Base-by-base conservation (phyloP, 2,888 invertebrate genomes). In the Clepsis dumicolana region DNA sequence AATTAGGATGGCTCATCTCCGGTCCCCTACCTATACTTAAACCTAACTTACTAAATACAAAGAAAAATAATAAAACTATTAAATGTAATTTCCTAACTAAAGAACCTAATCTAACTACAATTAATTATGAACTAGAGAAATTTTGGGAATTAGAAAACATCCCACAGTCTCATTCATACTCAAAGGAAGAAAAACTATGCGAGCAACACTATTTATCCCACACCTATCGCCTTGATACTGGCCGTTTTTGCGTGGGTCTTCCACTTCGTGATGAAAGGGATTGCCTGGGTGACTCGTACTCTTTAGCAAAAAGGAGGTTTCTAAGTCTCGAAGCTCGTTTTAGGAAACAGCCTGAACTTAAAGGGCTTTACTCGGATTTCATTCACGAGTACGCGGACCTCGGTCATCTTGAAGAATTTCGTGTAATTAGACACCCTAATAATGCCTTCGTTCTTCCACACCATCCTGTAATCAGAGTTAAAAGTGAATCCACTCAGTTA, bases 221-320 rank as follows among this genome's bases (percentile, higher is more conserved):
- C 21, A 71, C 63, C 12, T 27, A 44, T 4, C 68, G 70, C 0
- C 18, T 32, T 3, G 14, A 16, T 8, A 21, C 41, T 21, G 67
- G 70, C 4, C 62, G 64, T 4, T 71, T 71, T 21, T 56, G 61
- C 21, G 70, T 71, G 4, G 38, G 14, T 7, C 56, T 71, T 2
- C 70, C 70, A 0, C 64, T 71, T 16, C 29, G n/a, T 21, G 50
- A 63, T 8, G 52, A 52, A 10, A 25, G 29, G 8, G 38, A 53
- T 32, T 59, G 63, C 25, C 14, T 70, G 35, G 69, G 70, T 10
- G 44, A 65, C 12, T 70, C 70, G 1, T 65, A 50, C 38, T 14
- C 14, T 0, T 29, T 57, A 21, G 64, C 64, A 0, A 38, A 65
- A 25, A 54, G 61, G 50, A 54, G 50, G 1, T 50, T 50, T 14